These are phyloP conservation scores for Leuctra nigra DNA, from an alignment of 2,888 invertebrate genomes.

Conservation along the genomic window DNA sequence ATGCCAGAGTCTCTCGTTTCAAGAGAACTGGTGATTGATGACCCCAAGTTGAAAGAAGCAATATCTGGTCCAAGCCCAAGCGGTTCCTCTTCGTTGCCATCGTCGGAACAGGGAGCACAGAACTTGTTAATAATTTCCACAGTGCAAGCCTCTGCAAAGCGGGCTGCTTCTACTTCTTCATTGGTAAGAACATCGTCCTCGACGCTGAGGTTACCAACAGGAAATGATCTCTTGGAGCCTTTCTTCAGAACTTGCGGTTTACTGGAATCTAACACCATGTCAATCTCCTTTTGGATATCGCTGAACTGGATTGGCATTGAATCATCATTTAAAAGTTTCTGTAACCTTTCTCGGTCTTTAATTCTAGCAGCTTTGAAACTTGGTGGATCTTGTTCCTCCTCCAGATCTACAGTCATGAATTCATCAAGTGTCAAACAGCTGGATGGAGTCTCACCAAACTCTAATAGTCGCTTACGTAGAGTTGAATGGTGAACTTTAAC, in stretches of 20 bases:
- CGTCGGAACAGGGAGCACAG: no score
- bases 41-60: slow-evolving; percentile 45
- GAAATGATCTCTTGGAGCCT: no score
- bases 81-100: slow-evolving; percentile 36
- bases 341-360: slow-evolving; percentile 77
- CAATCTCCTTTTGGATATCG: slow-evolving; percentile 80
- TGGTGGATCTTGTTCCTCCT: slow-evolving; percentile 94
- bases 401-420: slow-evolving; percentile 93
- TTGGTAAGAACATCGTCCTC: no score
- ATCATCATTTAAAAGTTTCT: slow-evolving; percentile 58
- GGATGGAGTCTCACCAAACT: slow-evolving; percentile 96
- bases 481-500: slow-evolving; percentile 95
- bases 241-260: slow-evolving; percentile 23
- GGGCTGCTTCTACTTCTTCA: slow-evolving; percentile 36
- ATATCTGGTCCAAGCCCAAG: slow-evolving; percentile 43
- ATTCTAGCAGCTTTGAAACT: slow-evolving; percentile 87
- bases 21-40: slow-evolving; percentile 35
- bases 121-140: no score
- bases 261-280: slow-evolving; percentile 62
- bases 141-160: slow-evolving; percentile 44
- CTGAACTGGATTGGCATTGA: slow-evolving; percentile 51
- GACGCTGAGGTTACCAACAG: no score
- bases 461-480: slow-evolving; percentile 78
- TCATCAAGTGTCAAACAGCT: slow-evolving; percentile 92
- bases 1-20: slow-evolving; percentile 26